phyloP scores from a whole-genome alignment of 2,113 vertebrate genomes.

The Carollia perspicillata region DNA sequence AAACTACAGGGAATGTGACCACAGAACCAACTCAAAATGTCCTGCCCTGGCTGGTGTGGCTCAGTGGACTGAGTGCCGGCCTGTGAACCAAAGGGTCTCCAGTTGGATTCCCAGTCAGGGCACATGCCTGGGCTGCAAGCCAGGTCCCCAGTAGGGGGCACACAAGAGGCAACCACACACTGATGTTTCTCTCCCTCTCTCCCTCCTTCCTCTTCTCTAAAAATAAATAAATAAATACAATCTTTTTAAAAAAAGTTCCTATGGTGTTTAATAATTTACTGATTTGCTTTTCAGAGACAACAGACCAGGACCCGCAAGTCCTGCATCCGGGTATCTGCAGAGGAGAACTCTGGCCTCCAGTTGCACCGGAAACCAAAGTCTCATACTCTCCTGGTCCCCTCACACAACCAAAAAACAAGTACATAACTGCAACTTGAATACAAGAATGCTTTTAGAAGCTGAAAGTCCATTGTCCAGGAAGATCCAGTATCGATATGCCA shows the following conservation, averaged over 20 bases:
- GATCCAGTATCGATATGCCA: background rate
- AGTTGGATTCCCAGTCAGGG: too few relatives aligned
- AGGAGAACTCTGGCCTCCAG: background rate
- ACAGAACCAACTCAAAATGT: background rate
- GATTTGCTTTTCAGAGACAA: background rate
- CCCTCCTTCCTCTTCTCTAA: too few relatives aligned
- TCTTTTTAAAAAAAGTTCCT: background rate
- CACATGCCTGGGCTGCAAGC: too few relatives aligned
- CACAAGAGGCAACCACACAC: too few relatives aligned
- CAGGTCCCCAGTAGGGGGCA: too few relatives aligned
- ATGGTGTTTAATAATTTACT: background rate
- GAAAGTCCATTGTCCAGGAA: background rate
- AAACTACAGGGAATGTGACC: background rate
- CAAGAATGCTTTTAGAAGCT: background rate
- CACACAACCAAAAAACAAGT: background rate
- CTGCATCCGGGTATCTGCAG: background rate
- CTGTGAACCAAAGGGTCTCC: too few relatives aligned
- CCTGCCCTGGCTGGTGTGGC: too few relatives aligned
- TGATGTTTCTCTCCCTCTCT: too few relatives aligned
- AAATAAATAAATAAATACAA: too few relatives aligned
- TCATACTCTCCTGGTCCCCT: rapidly evolving
- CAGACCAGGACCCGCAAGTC: background rate
- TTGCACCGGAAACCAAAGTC: background rate
- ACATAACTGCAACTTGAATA: background rate
- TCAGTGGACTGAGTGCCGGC: too few relatives aligned